Percentiles rank a stretch among this genome's conserved stretches.
These are phyloP conservation scores for Pseudeuparius sepicola DNA, from an alignment of 2,888 invertebrate species.

Conservation along the genomic window DNA sequence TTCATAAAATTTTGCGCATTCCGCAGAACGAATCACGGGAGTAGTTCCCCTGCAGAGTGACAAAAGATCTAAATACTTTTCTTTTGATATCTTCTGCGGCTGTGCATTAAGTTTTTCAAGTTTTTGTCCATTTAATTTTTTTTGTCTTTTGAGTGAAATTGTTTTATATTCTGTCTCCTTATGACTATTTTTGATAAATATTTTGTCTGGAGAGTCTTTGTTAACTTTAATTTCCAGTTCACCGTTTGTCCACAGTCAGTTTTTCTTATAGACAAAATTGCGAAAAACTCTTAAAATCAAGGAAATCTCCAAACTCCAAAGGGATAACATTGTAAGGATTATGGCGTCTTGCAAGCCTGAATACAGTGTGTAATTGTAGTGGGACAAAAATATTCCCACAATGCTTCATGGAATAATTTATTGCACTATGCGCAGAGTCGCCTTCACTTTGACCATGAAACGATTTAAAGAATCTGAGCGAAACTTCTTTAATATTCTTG, in stretches of 20 bases:
- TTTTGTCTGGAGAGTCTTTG: not conserved
- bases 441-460: slow-evolving; percentile 1
- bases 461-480: not conserved
- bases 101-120: too few relatives aligned
- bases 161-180: too few relatives aligned
- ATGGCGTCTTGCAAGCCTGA: not conserved
- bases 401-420: not conserved
- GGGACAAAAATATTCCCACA: not conserved
- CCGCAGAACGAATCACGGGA: too few relatives aligned
- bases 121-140: too few relatives aligned
- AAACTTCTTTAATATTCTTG: not conserved
- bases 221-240: not conserved
- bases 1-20: too few relatives aligned
- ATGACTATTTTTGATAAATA: slow-evolving; percentile 1
- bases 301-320: not conserved
- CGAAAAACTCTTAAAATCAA: slow-evolving; percentile 2
- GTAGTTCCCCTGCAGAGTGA: too few relatives aligned
- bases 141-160: too few relatives aligned
- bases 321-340: slow-evolving; percentile 2
- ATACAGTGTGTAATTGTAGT: not conserved
- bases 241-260: not conserved
- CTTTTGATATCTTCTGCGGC: too few relatives aligned
- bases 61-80: too few relatives aligned
- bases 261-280: not conserved
- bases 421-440: slow-evolving; percentile 1